Evolutionary conservation across 2,888 invertebrate genomes (phyloP), one percentile per base, ranked within the genome.

Genomic region (Epinotia brunnichana): DNA sequence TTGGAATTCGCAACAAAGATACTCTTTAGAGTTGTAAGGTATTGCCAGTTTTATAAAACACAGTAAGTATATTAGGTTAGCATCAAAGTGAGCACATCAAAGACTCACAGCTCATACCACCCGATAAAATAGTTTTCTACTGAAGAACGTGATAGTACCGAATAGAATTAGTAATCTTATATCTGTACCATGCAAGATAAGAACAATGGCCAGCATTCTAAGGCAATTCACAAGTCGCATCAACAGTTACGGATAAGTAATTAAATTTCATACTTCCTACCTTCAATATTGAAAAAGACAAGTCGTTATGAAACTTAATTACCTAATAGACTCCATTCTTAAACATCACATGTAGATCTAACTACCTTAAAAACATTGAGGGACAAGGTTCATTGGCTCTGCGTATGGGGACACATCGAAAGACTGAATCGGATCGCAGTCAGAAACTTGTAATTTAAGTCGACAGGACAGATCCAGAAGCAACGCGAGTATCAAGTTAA

Each of bases 171-270:
- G 41, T 64, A 64, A 70, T 61, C 63, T 61, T 60, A 61, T 60
- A 61, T 61, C 60, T 54, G 60, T 61, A 56, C 69, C 69, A 69
- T 69, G 59, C 35, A 69, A 60, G 48, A 60, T 53, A 24, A 59
- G 54, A 62, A 53, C 24, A 51, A 71, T 66, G 59, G 59, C 70
- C 70, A 71, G 70, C 35, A 56, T 61, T 61, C 66, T 69, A 72
- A 72, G 67, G 71, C 67, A 72, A 61, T 61, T 72, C 48, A 72
- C 67, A 53, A 54, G 35, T 67, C 54, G 71, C 71, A 61, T 60
- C 11, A 44, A 9, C 51, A 21, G 41, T 56, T 39, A 67, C 48
- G 19, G 39, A 13, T 41, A 21, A 19, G 21, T 41, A 21, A 19
- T 61, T 61, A 19, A 67, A 44, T 60, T 71, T 54, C 54, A 72